phyloP scores from a whole-genome alignment of 2,113 vertebrate species.

The Bathybates hornii region DNA sequence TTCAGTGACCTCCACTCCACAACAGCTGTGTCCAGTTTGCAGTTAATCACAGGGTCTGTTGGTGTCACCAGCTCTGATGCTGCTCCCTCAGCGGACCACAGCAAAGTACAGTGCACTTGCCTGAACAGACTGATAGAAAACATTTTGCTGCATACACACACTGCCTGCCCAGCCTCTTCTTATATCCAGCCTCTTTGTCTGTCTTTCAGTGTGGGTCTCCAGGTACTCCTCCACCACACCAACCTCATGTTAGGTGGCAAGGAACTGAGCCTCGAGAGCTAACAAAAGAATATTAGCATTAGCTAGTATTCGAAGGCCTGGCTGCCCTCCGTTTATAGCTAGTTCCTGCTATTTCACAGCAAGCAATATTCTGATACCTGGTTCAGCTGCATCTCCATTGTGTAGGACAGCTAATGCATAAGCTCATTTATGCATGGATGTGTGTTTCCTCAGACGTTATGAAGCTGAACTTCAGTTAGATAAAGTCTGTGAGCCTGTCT shows the following conservation, averaged over 20 bases:
- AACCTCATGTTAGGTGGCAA: neutral
- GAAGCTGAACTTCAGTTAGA: neutral
- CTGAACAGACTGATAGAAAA: neutral
- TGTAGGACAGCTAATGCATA: neutral
- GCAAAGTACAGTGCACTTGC: neutral
- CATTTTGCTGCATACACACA: neutral
- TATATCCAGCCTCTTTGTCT: neutral
- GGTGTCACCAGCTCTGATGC: neutral
- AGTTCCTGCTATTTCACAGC: neutral
- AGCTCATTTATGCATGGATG: neutral
- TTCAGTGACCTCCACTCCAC: neutral
- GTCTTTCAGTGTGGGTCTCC: neutral
- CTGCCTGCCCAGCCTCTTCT: neutral
- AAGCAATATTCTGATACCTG: neutral
- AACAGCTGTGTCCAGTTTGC: neutral
- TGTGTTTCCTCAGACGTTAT: neutral
- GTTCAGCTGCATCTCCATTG: neutral
- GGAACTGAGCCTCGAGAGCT: neutral
- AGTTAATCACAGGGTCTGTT: neutral
- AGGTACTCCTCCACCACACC: neutral
- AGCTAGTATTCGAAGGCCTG: neutral
- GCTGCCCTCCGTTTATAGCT: neutral
- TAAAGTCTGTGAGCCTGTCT: neutral
- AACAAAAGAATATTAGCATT: neutral
- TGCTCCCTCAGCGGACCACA: neutral